phyloP scores from a whole-genome alignment of 2,888 invertebrate genomes.

The Dicycla oo region DNA sequence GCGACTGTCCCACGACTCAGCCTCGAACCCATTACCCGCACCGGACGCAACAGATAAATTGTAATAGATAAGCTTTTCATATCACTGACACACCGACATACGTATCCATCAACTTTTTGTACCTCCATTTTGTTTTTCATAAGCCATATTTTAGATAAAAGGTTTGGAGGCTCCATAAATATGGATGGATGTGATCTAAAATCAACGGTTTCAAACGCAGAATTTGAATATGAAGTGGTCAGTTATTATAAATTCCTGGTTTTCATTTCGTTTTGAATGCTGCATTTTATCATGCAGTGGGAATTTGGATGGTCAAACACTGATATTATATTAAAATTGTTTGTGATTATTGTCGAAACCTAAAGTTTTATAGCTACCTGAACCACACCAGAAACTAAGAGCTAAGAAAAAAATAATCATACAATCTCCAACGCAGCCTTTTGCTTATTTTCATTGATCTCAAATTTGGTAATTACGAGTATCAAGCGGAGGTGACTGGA shows the following conservation, averaged over 20 bases:
- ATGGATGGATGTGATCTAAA: constrained; percentile 52
- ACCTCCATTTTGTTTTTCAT: constrained; percentile 53
- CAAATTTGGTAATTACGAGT: constrained; percentile 29
- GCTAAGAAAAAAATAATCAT: background rate
- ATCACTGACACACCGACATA: constrained; percentile 59
- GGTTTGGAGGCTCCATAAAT: constrained; percentile 54
- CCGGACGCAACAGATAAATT: constrained; percentile 69
- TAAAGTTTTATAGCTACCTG: background rate
- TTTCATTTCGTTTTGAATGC: constrained; percentile 17
- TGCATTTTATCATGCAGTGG: constrained; percentile 21
- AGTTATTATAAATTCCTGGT: constrained; percentile 28
- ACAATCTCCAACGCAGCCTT: background rate
- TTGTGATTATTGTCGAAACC: background rate
- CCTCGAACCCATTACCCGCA: constrained; percentile 66
- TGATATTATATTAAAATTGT: background rate
- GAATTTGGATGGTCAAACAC: background rate
- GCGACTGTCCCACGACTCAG: constrained; percentile 50
- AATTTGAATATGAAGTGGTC: constrained; percentile 49
- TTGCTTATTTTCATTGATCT: constrained; percentile 27
- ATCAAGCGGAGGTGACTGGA: constrained; percentile 18
- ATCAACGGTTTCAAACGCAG: constrained; percentile 47
- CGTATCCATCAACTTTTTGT: constrained; percentile 56
- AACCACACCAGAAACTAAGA: background rate
- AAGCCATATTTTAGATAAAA: constrained; percentile 64
- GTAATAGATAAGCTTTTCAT: constrained; percentile 68